phyloP scores from a whole-genome alignment of 1,140 invertebrate genomes.

The Hermetia illucens region DNA sequence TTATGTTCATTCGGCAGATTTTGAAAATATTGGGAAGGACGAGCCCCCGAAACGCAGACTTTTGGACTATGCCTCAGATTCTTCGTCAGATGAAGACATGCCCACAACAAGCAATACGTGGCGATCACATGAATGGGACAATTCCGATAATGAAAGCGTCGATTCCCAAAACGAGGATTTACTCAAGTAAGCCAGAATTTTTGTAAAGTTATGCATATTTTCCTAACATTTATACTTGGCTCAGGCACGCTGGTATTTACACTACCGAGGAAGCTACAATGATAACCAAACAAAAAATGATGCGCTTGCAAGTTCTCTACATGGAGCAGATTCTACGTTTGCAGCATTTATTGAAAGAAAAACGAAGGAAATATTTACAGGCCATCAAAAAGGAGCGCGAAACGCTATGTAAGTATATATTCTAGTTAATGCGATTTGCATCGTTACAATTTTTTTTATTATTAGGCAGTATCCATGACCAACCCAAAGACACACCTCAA shows the following conservation, averaged over 20 bases:
- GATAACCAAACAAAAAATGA: constrained; percentile 61
- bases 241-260: constrained; percentile 71
- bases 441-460: constrained; percentile 6
- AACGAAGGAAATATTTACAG: constrained; percentile 57
- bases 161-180: constrained; percentile 64
- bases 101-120: constrained; percentile 47
- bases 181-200: constrained; percentile 48
- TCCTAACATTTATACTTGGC: not conserved
- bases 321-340: constrained; percentile 67
- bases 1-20: constrained; percentile 33
- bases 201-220: not conserved
- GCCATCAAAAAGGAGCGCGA: constrained; percentile 63
- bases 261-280: constrained; percentile 74
- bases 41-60: constrained; percentile 38
- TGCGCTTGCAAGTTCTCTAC: constrained; percentile 66
- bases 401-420: constrained; percentile 49
- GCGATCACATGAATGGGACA: constrained; percentile 48
- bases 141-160: constrained; percentile 60
- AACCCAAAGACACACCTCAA: constrained; percentile 47
- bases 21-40: constrained; percentile 41
- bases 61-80: constrained; percentile 49
- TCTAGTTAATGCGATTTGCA: not conserved
- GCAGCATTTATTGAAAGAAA: constrained; percentile 54
- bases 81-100: constrained; percentile 59
- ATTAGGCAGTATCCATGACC: constrained; percentile 57